Evolutionary conservation across 2,113 vertebrate genomes (phyloP).

Genomic region (Cinclus cinclus): DNA sequence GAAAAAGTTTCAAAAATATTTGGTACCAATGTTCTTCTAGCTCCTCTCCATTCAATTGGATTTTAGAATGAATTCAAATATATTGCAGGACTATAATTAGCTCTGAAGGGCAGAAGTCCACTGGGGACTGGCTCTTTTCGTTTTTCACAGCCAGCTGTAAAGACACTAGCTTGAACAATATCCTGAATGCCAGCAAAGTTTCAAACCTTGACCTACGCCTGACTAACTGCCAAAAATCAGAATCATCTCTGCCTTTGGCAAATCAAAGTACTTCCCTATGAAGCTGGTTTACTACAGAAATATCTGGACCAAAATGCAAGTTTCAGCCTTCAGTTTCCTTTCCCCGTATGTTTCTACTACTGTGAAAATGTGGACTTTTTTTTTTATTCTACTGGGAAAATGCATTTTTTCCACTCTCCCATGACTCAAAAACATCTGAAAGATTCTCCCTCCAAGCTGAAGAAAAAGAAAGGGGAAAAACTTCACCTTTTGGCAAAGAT

Average conservation of each 20-base stretch:
- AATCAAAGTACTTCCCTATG: background rate
- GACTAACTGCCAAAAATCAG: background rate
- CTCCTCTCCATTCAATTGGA: constrained; percentile 2
- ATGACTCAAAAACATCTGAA: constrained; percentile 40
- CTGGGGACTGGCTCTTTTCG: background rate
- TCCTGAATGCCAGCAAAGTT: background rate
- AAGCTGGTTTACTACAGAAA: background rate
- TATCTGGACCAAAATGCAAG: background rate
- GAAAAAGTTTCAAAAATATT: background rate
- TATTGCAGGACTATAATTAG: background rate
- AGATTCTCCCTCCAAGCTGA: background rate
- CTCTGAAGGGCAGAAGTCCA: background rate
- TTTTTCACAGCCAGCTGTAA: background rate
- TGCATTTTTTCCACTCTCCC: constrained; percentile 30
- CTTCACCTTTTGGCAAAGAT: constrained; percentile 51
- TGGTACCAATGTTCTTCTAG: background rate
- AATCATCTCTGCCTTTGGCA: background rate
- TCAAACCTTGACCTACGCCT: background rate
- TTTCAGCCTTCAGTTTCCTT: background rate
- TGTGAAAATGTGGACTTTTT: background rate
- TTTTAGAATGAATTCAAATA: constrained; percentile 27
- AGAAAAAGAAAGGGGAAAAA: background rate
- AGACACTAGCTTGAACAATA: background rate
- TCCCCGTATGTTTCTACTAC: background rate
- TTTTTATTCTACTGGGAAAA: constrained; percentile 17